Evolutionary conservation across 2,113 vertebrate genomes (phyloP), one percentile per base, ranked within the genome.

Genomic region (Stigmatopora argus): DNA sequence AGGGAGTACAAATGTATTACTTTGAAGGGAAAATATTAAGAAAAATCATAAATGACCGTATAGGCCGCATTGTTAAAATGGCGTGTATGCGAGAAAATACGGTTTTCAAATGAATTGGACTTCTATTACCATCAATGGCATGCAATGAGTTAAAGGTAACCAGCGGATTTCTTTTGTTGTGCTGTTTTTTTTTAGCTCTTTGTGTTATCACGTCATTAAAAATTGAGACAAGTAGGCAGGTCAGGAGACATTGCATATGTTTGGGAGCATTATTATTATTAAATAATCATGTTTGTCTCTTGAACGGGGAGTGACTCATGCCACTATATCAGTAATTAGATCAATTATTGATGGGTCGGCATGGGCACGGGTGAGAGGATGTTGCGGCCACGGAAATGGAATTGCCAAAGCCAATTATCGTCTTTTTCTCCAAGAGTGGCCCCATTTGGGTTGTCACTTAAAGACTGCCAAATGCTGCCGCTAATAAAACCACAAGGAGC

Each of bases 211-310:
- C 83, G 80, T 89, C 90, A 92, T 92, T 89, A 92, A 91, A 89
- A 89, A 91, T 91, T 85, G 75, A 92, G 86, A 49, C 75, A 78
- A 74, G 78, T 82, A 78, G 80, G 77, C 82, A 64, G 72, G 72
- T 70, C 72, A 80, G 78, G 79, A 88, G 81, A 86, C 85, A 84
- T 82, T 90, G 91, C 92, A 91, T 93, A 91, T 93, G 90, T 92
- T 94, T 93, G 86, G 89, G 86, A 73, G 86, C 92, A 88, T 94
- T 91, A 92, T 95, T 92, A 92, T 94, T 93, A 92, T 92, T 91
- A 93, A 95, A 93, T 93, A 93, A 92, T 92, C 85, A 90, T 93
- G 92, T 94, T 94, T 93, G 91, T 92, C 91, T 92, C 89, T 88
- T 81, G 91, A 92, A 94, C 91, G 92, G 92, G 93, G 93, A 94